Evolutionary conservation across 2,888 invertebrate species (phyloP).

Genomic region (Congeria kusceri): DNA sequence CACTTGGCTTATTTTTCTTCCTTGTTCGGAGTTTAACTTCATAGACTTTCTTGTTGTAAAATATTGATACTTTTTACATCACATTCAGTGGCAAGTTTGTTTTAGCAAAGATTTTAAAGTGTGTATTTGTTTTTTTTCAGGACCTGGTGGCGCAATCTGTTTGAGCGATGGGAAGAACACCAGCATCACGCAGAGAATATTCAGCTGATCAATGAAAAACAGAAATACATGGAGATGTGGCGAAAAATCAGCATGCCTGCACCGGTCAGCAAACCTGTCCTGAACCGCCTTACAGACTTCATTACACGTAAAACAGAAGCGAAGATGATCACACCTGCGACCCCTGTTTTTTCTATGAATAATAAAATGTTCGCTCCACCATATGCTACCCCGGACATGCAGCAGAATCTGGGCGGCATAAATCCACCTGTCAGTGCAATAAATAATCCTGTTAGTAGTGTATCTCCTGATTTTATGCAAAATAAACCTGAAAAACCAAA

Average conservation of each 20-base stretch:
- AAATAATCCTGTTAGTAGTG: background rate
- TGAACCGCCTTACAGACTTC: constrained; percentile 39
- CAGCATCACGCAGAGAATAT: constrained; percentile 82
- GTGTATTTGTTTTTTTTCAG: constrained; percentile 13
- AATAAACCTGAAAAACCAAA: too few species aligned
- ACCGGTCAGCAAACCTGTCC: constrained; percentile 54
- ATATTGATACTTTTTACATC: too few species aligned
- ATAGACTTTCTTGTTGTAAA: too few species aligned
- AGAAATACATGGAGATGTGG: constrained; percentile 35
- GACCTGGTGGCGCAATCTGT: constrained; percentile 68
- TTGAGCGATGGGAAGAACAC: constrained; percentile 82
- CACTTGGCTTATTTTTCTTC: too few species aligned
- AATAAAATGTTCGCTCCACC: constrained; percentile 25
- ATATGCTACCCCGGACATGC: background rate
- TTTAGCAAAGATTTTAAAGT: too few species aligned
- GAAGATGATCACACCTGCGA: constrained; percentile 6
- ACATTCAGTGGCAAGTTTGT: too few species aligned
- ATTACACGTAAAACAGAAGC: constrained; percentile 38
- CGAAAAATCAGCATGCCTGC: constrained; percentile 26
- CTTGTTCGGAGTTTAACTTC: background rate
- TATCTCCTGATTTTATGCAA: background rate
- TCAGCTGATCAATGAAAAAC: constrained; percentile 59
- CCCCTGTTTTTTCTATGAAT: constrained; percentile 20
- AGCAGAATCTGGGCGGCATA: too few species aligned
- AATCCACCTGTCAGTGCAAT: background rate